phyloP scores from a whole-genome alignment of 2,113 vertebrate species.

The Hipposideros armiger region DNA sequence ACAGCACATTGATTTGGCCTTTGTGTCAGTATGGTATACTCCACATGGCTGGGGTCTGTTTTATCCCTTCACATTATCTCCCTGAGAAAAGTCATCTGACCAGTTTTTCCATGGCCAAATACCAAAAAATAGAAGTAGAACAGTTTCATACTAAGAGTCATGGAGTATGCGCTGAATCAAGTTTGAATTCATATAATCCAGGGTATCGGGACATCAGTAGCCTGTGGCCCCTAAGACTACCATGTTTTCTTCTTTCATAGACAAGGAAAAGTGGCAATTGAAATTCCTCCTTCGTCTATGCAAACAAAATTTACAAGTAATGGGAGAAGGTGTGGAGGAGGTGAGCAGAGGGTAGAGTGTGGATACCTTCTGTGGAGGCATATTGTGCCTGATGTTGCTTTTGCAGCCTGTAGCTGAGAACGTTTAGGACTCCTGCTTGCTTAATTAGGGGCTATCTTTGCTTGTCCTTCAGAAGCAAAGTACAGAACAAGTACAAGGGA shows the following conservation, averaged over 20 bases:
- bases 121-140: background rate
- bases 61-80: background rate
- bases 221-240: no score
- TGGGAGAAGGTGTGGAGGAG: background rate
- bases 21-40: background rate
- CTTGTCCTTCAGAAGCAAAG: background rate
- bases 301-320: background rate
- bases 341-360: background rate
- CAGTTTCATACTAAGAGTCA: background rate
- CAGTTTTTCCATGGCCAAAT: background rate
- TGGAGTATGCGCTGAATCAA: background rate
- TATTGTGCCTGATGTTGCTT: background rate
- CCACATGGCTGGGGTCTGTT: background rate
- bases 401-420: background rate
- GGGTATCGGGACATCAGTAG: background rate
- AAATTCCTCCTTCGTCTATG: background rate
- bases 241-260: background rate
- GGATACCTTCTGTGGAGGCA: background rate
- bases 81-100: background rate
- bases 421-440: background rate
- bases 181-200: background rate
- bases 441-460: background rate
- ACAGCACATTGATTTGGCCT: background rate
- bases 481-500: background rate
- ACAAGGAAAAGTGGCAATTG: background rate